Conservation (phyloP, 2,888 invertebrate species). For the Calliopum simillimum region DNA sequence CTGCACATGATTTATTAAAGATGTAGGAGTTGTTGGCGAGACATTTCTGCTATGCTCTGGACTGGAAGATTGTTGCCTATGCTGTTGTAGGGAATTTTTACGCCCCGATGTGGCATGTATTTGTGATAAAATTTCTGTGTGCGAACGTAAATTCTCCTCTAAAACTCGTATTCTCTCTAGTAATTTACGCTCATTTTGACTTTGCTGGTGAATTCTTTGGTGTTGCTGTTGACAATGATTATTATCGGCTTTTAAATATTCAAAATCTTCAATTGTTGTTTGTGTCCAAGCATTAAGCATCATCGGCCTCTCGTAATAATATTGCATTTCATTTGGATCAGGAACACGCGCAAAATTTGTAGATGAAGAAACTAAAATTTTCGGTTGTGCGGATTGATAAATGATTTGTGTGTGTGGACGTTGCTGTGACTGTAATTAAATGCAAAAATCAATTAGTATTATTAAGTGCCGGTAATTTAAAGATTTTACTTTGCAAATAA, state of each 20-base stretch:
- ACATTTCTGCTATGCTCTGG: constrained; percentile 11
- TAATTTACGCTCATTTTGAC: constrained; percentile 47
- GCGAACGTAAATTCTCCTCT: constrained; percentile 53
- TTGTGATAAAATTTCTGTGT: constrained; percentile 53
- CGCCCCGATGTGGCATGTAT: constrained; percentile 49
- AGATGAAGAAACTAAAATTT: constrained; percentile 21
- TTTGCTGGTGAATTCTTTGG: constrained; percentile 43
- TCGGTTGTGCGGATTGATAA: background rate
- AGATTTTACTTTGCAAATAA: background rate
- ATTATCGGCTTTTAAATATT: constrained; percentile 40
- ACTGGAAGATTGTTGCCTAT: constrained; percentile 38
- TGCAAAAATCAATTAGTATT: no score
- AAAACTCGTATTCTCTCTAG: constrained; percentile 53
- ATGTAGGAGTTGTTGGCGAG: constrained; percentile 26
- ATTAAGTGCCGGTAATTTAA: background rate
- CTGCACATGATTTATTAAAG: constrained; percentile 39
- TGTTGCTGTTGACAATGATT: constrained; percentile 43
- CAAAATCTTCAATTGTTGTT: constrained; percentile 53
- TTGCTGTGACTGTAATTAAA: constrained; percentile 14
- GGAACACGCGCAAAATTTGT: constrained; percentile 33
- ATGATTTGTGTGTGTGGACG: background rate
- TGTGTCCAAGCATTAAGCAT: constrained; percentile 58
- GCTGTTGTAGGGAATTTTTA: constrained; percentile 36
- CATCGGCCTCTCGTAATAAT: constrained; percentile 44
- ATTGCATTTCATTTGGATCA: constrained; percentile 22